Base-by-base conservation (phyloP, 2,113 vertebrate genomes). In the Chlamydotis undulata region DNA sequence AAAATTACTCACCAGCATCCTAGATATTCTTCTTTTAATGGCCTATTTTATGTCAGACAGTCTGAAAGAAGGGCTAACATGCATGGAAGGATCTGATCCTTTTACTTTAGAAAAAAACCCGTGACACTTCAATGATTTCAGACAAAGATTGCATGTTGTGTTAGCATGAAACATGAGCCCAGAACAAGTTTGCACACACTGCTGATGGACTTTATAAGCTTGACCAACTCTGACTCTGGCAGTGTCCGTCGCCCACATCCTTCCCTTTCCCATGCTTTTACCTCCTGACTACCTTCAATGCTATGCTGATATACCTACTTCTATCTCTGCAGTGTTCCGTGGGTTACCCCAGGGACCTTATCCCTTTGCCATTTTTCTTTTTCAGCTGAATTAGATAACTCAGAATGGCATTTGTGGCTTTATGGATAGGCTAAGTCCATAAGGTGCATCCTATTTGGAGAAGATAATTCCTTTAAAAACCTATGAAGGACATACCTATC, bases 381-480 rank as follows among this genome's bases (percentile, higher is more conserved):
- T 11, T 21, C 23, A 84, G 23, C 8, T 28, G 22, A 50, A 35
- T 52, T 52, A 33, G 55, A 8, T 41, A 65, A 18, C 33, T 56
- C 14, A 61, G 24, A 65, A 73, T 61, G 5, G 28, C 1, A 11
- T 2, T 5, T 4, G 3, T 67, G 11, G 19, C 5, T 73, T 80
- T 12, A 37, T 18, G 14, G 26, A 39, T 7, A 64, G 9, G 2
- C 6, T 65, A 0, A 0, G 50, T 75, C 37, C 4, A 49, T 70
- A 50, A n/a, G 18, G 14, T 56, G 7, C 14, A 35, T 28, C 7
- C 12, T 55, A 7, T 3, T 69, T 87, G n/a, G 11, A 79, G 22
- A 85, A 68, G 6, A 4, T 31, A 79, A 68, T 23, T 83, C 13
- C 26, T 37, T 56, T 19, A 43, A 2, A 10, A 23, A 68, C 8